phyloP scores from a whole-genome alignment of 2,113 vertebrate species.

The Cyprichromis sp. region DNA sequence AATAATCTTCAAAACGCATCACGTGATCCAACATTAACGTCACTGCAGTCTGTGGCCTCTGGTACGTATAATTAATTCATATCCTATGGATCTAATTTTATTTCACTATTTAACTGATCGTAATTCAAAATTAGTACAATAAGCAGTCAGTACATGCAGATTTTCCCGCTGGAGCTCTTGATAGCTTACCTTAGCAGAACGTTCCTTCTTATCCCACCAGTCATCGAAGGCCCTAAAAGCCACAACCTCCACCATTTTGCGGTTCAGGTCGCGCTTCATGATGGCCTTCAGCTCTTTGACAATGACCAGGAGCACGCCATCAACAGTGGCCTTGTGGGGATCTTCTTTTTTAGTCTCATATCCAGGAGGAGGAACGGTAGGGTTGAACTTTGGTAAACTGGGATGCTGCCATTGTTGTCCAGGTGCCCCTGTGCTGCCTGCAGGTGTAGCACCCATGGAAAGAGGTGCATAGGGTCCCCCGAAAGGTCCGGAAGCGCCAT shows the following conservation, averaged over 20 bases:
- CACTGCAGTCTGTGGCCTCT: background rate
- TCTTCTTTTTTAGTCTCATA: conserved; percentile 92
- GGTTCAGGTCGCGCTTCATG: conserved; percentile 97
- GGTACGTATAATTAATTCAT: background rate
- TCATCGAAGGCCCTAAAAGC: conserved; percentile 96
- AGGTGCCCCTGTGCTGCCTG: conserved; percentile 37
- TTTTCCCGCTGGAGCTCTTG: background rate
- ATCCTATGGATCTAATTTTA: background rate
- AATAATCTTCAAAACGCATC: background rate
- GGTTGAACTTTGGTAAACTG: conserved; percentile 87
- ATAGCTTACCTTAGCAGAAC: conserved; percentile 84
- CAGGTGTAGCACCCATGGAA: conserved; percentile 67
- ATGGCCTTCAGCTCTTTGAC: conserved; percentile 98
- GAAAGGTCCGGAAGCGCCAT: conserved; percentile 71
- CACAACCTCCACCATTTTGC: conserved; percentile 98
- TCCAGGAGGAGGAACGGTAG: conserved; percentile 88
- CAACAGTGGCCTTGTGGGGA: conserved; percentile 93
- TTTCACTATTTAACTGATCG: background rate
- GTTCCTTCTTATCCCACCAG: conserved; percentile 98
- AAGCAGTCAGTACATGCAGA: background rate
- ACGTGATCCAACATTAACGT: background rate
- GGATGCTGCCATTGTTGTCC: conserved; percentile 83
- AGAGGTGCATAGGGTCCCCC: conserved; percentile 80
- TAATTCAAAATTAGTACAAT: background rate
- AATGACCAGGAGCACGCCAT: conserved; percentile 89